Base-by-base conservation (phyloP, 1,140 invertebrate species). In the Anadara kagoshimensis region DNA sequence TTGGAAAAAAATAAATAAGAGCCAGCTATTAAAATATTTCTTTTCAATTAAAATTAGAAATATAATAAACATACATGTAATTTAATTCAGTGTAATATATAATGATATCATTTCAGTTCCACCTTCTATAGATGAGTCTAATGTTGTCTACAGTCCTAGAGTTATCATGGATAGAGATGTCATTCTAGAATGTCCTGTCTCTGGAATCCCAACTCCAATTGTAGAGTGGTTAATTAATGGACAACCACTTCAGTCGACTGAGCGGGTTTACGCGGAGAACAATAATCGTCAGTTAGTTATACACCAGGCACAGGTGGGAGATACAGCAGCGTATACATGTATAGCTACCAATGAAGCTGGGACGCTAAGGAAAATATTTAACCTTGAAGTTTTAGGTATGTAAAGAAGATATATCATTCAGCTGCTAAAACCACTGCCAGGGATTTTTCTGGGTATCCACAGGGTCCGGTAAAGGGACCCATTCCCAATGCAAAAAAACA, bases 281-380 rank as follows among this genome's bases (percentile, higher is more conserved):
- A 80, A 78, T 53, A 80, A 82, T 43, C 68, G 77, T 12, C 73
- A 82, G 43, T 58, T 89, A 20, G 78, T 84, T 53, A 87, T 89
- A 29, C 62, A 63, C 14, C 51, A 69, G 11, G 79, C 83, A n/a
- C 71, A 82, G 49, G 78, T 85, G 4, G 29, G 65, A 20, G 83
- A 89, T 66, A 76, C 80, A 22, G 85, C 78, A 10, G 63, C 68
- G 10, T 92, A 91, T 76, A 90, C 88, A 8, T 92, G 92, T 81
- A 67, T 87, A 58, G 91, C 91, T n/a, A 77, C 80, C 10, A 92
- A 92, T 81, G 90, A 90, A 75, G 90, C 91, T n/a, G 91, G 91
- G 5, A 81, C 84, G 69, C 78, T 89, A 36, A 79, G 85, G 26
- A 88, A 89, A 45, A 88, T 89, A 16, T 91, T 90, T 81, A 70